Evolutionary conservation across 2,113 vertebrate genomes (phyloP).

Genomic region (Micronycteris hirsuta): DNA sequence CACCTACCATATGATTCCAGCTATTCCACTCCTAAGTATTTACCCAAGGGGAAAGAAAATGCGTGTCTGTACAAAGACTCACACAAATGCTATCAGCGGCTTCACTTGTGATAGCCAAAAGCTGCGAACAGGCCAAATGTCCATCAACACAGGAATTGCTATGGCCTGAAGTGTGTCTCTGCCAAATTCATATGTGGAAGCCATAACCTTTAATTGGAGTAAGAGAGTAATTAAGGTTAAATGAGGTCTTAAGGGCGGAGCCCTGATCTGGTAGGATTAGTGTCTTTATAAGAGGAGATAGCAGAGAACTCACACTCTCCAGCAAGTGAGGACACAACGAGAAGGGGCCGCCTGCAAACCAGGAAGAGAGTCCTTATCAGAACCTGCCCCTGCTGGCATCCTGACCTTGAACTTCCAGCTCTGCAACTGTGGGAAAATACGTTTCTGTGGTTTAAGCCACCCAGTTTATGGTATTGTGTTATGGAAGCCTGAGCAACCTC

Average conservation of each 20-base stretch:
- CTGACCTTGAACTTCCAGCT: not conserved
- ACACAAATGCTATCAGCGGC: not conserved
- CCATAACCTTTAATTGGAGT: not conserved
- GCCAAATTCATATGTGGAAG: not conserved
- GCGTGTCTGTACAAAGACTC: not conserved
- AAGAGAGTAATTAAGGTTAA: not conserved
- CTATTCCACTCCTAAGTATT: not conserved
- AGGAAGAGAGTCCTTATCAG: not conserved
- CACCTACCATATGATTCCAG: not conserved
- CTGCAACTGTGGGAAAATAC: not conserved
- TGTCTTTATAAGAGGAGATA: not conserved
- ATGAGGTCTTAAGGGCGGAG: not conserved
- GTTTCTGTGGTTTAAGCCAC: not conserved
- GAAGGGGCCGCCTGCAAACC: not conserved
- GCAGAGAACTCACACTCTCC: not conserved
- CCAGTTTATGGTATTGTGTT: not conserved
- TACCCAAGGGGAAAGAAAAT: not conserved
- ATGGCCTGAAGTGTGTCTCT: not conserved
- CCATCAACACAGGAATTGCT: not conserved
- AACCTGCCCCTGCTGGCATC: not conserved
- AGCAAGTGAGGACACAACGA: not conserved
- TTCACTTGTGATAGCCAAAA: not conserved
- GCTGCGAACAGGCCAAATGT: not conserved
- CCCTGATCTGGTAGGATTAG: not conserved
- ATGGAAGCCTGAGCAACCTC: not conserved